Base-by-base conservation (phyloP, 2,113 vertebrate genomes). In the Cyprichromis sp. region DNA sequence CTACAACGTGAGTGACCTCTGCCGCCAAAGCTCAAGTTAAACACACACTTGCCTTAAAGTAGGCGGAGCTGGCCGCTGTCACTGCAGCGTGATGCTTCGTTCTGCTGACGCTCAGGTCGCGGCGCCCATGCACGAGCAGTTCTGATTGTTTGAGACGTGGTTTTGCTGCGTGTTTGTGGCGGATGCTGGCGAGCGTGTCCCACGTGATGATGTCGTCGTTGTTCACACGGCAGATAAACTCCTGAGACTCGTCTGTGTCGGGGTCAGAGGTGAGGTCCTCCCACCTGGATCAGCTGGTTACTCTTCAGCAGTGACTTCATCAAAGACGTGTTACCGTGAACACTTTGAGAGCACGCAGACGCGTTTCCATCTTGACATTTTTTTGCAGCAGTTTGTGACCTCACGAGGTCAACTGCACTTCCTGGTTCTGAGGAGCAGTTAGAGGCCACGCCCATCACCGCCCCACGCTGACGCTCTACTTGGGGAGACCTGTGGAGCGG, bases 1-100 rank as follows among this genome's bases (percentile, higher is more conserved):
- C 4, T 97, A 96, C 87, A 96, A 91, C 3, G 96, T 96, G 84
- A 95, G 94, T 88, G 1, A 54, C 38, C 3, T 2, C 31, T 31
- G 4, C 38, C 1, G 2, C 63, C 7, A 63, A 36, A 36, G 16
- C 29, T 63, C 29, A 9, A 34, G 31, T 66, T n/a, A 29, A 12
- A 17, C 40, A 26, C 8, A 42, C 36, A 4, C 66, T 71, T 4
- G 8, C 17, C 13, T 71, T 42, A 42, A 16, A 42, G 66, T 14
- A 24, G 66, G 66, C n/a, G 6, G 66, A 42, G 66, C 9, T 5
- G 1, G 4, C 34, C 7, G 13, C 66, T 24, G 38, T 68, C 63
- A 38, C 17, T 21, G 61, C n/a, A 40, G 17, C 3, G 4, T 68
- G 8, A 68, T 2, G n/a, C 3, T 40, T 14, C 1, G 7, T 40